Evolutionary conservation across 2,797 vertebrate genomes (phyloP).

Genomic region (Pagetopsis macropterus): DNA sequence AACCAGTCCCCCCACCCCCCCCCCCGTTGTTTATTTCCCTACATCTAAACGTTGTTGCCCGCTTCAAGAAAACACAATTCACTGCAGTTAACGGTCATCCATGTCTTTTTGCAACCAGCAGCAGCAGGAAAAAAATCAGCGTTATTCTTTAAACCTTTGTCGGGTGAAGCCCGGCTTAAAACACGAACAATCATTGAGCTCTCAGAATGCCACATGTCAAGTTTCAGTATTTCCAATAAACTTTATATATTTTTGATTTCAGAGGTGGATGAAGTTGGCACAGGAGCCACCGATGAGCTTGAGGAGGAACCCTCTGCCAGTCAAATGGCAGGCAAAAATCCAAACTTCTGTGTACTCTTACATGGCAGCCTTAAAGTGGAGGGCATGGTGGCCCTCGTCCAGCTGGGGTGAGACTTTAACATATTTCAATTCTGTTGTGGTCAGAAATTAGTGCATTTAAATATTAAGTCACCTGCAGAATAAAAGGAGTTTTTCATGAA

Average conservation of each 20-base stretch:
- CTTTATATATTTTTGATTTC: slow-evolving; percentile 44
- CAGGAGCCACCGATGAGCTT: slow-evolving; percentile 91
- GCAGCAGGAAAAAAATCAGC: too few species aligned
- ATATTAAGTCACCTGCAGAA: background rate
- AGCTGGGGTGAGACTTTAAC: slow-evolving; percentile 88
- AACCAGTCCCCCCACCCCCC: background rate
- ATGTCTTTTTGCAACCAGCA: background rate
- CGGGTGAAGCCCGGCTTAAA: background rate
- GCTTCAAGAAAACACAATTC: background rate
- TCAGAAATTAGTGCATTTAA: background rate
- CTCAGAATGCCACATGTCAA: background rate
- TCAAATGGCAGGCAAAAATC: slow-evolving; percentile 97
- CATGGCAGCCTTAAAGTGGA: slow-evolving; percentile 99
- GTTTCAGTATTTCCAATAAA: background rate
- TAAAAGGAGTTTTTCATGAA: background rate
- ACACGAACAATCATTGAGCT: background rate
- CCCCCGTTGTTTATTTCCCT: background rate
- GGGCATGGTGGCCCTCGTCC: slow-evolving; percentile 98
- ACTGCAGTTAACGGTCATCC: background rate
- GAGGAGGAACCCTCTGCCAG: slow-evolving; percentile 97
- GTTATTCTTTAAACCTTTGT: too few species aligned
- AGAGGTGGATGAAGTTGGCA: slow-evolving; percentile 96
- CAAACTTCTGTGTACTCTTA: slow-evolving; percentile 97
- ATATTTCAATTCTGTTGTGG: background rate
- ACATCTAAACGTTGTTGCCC: background rate